Evolutionary conservation across 2,113 vertebrate species (phyloP).

Genomic region (Anser cygnoides): DNA sequence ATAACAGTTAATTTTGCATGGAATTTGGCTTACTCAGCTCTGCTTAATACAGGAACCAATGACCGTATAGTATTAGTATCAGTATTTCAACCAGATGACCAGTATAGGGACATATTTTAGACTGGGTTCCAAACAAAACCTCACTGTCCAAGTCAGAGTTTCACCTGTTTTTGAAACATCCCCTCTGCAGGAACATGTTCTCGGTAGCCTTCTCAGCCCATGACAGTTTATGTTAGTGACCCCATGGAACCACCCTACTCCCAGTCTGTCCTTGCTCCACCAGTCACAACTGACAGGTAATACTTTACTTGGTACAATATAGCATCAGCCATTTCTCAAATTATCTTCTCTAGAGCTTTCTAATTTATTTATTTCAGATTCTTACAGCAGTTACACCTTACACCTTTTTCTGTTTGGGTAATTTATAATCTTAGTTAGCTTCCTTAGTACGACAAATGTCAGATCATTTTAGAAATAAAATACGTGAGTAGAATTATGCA

Average conservation of each 20-base stretch:
- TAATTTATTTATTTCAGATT: neutral
- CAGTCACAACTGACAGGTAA: neutral
- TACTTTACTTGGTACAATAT: neutral
- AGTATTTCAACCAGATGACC: neutral
- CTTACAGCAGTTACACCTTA: neutral
- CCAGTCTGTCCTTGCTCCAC: neutral
- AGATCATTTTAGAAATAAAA: constrained; percentile 5
- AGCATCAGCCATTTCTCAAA: neutral
- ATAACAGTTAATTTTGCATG: neutral
- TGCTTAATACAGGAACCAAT: neutral
- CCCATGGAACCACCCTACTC: neutral
- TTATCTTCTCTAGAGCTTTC: neutral
- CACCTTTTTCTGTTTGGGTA: neutral
- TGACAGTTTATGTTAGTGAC: neutral
- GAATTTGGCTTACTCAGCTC: neutral
- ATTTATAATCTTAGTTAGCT: neutral
- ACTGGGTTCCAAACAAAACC: neutral
- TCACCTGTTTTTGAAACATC: neutral
- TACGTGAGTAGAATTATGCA: neutral
- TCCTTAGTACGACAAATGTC: neutral
- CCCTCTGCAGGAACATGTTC: neutral
- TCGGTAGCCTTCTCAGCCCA: neutral
- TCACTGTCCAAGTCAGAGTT: neutral
- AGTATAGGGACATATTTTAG: neutral
- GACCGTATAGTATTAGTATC: rapidly evolving